Conservation (phyloP, 1,140 invertebrate genomes). For the Trinorchestia longiramus region DNA sequence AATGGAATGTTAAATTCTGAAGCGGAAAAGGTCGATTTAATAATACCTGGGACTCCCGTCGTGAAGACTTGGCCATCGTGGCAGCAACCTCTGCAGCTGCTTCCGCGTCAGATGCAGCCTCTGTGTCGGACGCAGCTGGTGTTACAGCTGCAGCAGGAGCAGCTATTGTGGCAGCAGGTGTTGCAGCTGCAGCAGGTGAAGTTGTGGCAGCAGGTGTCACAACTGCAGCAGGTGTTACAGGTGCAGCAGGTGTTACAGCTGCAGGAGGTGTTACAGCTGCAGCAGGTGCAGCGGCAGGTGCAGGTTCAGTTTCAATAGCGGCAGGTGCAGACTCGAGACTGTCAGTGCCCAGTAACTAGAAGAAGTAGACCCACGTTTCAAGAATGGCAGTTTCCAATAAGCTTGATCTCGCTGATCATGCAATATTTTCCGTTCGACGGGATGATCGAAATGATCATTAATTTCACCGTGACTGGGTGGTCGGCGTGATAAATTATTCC, state of each 20-base stretch:
- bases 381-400: not conserved
- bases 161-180: not conserved
- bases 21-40: not conserved
- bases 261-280: not conserved
- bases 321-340: not conserved
- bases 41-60: constrained; percentile 30
- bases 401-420: too few relatives aligned
- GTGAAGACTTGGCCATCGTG: constrained; percentile 19
- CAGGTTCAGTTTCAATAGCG: not conserved
- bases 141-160: not conserved
- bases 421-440: too few relatives aligned
- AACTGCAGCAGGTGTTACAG: not conserved
- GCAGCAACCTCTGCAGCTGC: constrained; percentile 43
- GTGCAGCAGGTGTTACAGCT: not conserved
- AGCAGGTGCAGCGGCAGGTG: not conserved
- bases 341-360: constrained; percentile 34
- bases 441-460: too few relatives aligned
- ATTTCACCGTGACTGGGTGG: not conserved
- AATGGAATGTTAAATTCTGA: not conserved
- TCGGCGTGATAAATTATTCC: not conserved
- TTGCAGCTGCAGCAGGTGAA: not conserved
- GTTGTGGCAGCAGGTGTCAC: not conserved
- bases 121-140: constrained; percentile 1
- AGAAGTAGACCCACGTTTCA: not conserved
- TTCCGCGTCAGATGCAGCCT: constrained; percentile 24